phyloP scores from a whole-genome alignment of 2,797 vertebrate species.

The Chaetodon trifasciatus region DNA sequence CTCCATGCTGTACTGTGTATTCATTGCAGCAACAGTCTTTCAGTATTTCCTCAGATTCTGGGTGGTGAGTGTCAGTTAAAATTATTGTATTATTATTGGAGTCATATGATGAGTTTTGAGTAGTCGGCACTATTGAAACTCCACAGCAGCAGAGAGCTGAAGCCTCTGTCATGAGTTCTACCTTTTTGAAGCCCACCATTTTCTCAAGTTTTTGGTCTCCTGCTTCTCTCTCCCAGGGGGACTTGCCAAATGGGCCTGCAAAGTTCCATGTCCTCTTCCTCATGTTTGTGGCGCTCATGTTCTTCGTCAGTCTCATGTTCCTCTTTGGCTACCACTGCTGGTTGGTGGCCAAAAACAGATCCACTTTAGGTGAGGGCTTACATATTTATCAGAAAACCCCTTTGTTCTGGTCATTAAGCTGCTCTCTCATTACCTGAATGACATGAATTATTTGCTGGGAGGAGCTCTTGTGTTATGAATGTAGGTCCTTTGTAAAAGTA shows the following conservation, averaged over 20 bases:
- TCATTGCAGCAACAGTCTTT: slow-evolving; percentile 94
- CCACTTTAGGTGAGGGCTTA: slow-evolving; percentile 92
- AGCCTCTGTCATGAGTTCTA: slow-evolving; percentile 3
- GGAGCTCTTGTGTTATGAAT: neutral
- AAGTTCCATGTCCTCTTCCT: slow-evolving; percentile 98
- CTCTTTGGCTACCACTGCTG: slow-evolving; percentile 98
- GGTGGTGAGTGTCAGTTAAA: slow-evolving; percentile 89
- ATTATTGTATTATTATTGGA: too few species aligned
- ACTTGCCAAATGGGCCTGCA: slow-evolving; percentile 90
- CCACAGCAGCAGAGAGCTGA: neutral
- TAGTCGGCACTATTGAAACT: neutral
- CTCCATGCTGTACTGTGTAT: slow-evolving; percentile 95
- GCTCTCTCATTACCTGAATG: neutral
- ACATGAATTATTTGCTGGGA: neutral
- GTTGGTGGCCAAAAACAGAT: slow-evolving; percentile 96
- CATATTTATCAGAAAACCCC: slow-evolving; percentile 28
- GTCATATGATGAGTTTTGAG: slow-evolving; percentile 13
- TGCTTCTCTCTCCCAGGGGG: slow-evolving; percentile 84
- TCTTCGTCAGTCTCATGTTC: slow-evolving; percentile 97
- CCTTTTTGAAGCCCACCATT: neutral
- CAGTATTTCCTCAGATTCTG: slow-evolving; percentile 98
- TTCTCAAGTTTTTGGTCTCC: slow-evolving; percentile 41
- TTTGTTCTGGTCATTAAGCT: slow-evolving; percentile 3
- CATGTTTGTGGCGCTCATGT: slow-evolving; percentile 97
- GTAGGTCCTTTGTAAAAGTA: neutral